Base-by-base conservation (phyloP, 1,140 invertebrate genomes). In the Colletes latitarsis region DNA sequence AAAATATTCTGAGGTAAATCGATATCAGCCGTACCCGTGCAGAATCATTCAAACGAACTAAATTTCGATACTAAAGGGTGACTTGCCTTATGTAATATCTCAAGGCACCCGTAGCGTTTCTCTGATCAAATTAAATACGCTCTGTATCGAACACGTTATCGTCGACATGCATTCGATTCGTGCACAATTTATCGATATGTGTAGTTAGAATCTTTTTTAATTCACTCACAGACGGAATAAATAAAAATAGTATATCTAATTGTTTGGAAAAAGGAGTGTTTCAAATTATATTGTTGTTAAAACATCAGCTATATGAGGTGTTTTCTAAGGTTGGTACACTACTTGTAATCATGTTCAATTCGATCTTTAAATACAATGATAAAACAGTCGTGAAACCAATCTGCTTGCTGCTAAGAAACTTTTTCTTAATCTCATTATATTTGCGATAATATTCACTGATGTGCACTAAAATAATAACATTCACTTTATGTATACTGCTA, bases 31-130 rank as follows among this genome's bases (percentile, higher is more conserved):
- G 46, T 6, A 19, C 6, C 10, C 6, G 39, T 71, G 63, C 63
- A 53, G 19, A 66, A 57, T 15, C 8, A 5, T 14, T 30, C 1
- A 12, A 58, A 69, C 19, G n/a, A 17, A 41, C 3, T 30, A 21
- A 4, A 19, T 17, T 19, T 41, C 21, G 67, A 15, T 53, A 39
- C 49, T 8, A n/a, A 66, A 62, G 80, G 89, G 86, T 91, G 89
- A 84, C 91, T 91, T 92, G 91, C 88, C 91, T 89, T 88, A 74
- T 84, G 70, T 84, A 81, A 81, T 88, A 82, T 91, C 85, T 92
- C 89, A 91, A 92, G 91, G 82, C 90, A 91, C 85, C 88, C 77
- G 55, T 17, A 57, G 39, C 46, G 49, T 77, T 55, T 82, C 17
- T 55, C 6, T n/a, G 12, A 39, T 15, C 39, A 14, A 12, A 17